These are phyloP conservation scores for Probaryconus sp. DNA, from an alignment of 1,140 invertebrate species.

Conservation along the genomic window DNA sequence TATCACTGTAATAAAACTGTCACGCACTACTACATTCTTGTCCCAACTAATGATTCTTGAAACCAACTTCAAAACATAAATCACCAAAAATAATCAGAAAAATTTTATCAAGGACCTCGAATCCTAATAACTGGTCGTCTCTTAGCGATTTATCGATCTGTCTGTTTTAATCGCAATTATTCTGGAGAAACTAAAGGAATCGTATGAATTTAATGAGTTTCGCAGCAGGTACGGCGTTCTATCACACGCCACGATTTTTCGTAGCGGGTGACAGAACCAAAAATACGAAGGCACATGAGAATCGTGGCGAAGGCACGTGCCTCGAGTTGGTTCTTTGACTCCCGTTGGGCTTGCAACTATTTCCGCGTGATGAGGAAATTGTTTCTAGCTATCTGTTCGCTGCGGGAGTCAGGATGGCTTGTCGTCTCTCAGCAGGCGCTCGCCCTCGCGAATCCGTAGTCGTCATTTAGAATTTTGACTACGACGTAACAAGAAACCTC, in stretches of 20 bases:
- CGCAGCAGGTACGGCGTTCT: slow-evolving; percentile 47
- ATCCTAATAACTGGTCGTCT: no score
- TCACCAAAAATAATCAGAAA: no score
- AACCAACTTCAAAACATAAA: no score
- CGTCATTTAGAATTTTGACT: slow-evolving; percentile 35
- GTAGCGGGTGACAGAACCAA: slow-evolving; percentile 53
- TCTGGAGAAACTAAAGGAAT: slow-evolving; percentile 11
- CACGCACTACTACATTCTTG: no score
- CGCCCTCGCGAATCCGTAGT: slow-evolving; percentile 37
- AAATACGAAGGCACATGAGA: slow-evolving; percentile 46
- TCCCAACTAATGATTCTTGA: no score
- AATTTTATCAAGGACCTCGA: no score
- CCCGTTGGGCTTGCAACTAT: slow-evolving; percentile 65
- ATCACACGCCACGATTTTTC: slow-evolving; percentile 39
- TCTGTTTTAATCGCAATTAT: not conserved
- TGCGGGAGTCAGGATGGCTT: slow-evolving; percentile 62
- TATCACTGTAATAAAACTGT: no score
- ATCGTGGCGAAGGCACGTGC: slow-evolving; percentile 61
- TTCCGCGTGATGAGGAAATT: slow-evolving; percentile 72
- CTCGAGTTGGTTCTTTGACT: slow-evolving; percentile 57
- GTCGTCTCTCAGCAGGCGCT: slow-evolving; percentile 52
- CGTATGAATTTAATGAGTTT: slow-evolving; percentile 47
- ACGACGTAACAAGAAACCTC: slow-evolving; percentile 30
- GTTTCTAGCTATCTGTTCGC: slow-evolving; percentile 61
- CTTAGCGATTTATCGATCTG: slow-evolving; percentile 30